A percentile compares a stretch with the other conserved stretches of the same genome.
phyloP scores from a whole-genome alignment of 2,888 invertebrate genomes.

The Drosophila nr. fundita region DNA sequence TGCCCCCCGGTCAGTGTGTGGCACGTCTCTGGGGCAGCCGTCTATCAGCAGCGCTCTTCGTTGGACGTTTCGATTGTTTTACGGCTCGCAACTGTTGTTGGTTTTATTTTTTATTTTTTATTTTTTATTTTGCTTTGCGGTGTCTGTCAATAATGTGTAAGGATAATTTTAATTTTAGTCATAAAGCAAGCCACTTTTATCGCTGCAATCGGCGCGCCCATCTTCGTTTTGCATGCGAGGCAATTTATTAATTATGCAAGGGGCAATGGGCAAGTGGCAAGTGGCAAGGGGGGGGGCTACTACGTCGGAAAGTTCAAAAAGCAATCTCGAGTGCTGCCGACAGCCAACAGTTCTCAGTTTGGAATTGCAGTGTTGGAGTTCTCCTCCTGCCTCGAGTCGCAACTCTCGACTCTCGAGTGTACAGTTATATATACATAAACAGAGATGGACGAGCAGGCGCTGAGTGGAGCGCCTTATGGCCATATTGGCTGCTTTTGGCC shows the following conservation, averaged over 20 bases:
- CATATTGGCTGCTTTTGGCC: slow-evolving; percentile 22
- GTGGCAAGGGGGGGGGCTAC: neutral
- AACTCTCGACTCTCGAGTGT: slow-evolving; percentile 26
- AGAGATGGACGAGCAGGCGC: slow-evolving; percentile 40
- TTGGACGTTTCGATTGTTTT: slow-evolving; percentile 56
- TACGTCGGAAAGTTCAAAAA: slow-evolving; percentile 72
- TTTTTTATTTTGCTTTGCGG: slow-evolving; percentile 17
- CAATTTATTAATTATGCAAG: slow-evolving; percentile 81
- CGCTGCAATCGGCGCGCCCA: slow-evolving; percentile 55
- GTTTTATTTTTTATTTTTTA: slow-evolving; percentile 4
- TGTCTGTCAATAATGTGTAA: slow-evolving; percentile 67
- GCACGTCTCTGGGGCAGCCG: slow-evolving; percentile 22
- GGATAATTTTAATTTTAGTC: slow-evolving; percentile 71
- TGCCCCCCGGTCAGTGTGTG: slow-evolving; percentile 10
- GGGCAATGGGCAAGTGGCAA: slow-evolving; percentile 17
- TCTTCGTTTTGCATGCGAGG: slow-evolving; percentile 54
- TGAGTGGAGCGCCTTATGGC: slow-evolving; percentile 41
- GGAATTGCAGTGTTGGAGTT: neutral
- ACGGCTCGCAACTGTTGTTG: slow-evolving; percentile 60
- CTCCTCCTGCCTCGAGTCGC: slow-evolving; percentile 7
- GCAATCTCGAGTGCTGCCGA: slow-evolving; percentile 72
- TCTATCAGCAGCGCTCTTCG: slow-evolving; percentile 52
- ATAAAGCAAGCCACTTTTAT: slow-evolving; percentile 57
- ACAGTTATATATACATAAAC: slow-evolving; percentile 56
- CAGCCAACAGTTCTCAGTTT: slow-evolving; percentile 48